A percentile compares a stretch with the other conserved stretches of the same genome.
Evolutionary conservation across 2,888 invertebrate genomes (phyloP).

Genomic region (Lasioglossum vierecki): DNA sequence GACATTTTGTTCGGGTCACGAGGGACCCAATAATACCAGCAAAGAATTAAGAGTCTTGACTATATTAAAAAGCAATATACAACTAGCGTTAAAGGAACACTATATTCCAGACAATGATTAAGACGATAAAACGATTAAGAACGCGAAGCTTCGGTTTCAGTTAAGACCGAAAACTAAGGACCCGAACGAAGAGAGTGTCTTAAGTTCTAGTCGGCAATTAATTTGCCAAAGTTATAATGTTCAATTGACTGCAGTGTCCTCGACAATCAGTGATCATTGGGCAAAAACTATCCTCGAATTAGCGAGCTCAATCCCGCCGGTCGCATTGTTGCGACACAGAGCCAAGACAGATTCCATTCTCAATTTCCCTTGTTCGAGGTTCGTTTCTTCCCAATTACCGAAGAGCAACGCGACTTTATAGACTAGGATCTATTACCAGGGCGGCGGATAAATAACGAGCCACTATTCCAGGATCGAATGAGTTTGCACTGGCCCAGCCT

Average conservation of each 20-base stretch:
- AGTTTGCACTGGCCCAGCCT: slow-evolving; percentile 67
- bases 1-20: too few species aligned
- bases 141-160: not conserved
- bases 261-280: not conserved
- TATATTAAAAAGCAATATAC: not conserved
- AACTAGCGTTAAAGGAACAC: not conserved
- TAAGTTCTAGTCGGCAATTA: not conserved
- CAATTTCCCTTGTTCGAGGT: slow-evolving; percentile 67
- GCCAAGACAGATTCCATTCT: slow-evolving; percentile 44
- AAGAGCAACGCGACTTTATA: slow-evolving; percentile 72
- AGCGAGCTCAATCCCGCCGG: slow-evolving; percentile 14
- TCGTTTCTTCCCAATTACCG: slow-evolving; percentile 77
- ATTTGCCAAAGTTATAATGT: not conserved
- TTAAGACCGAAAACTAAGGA: not conserved
- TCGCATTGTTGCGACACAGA: slow-evolving; percentile 45
- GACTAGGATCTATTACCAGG: slow-evolving; percentile 76
- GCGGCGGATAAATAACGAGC: slow-evolving; percentile 78
- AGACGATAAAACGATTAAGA: not conserved
- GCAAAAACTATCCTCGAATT: slow-evolving; percentile 18
- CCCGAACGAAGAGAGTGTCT: not conserved
- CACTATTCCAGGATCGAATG: slow-evolving; percentile 74
- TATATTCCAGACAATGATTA: not conserved
- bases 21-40: too few species aligned
- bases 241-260: not conserved
- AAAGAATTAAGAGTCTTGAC: too few species aligned